Percentiles rank a stretch among this genome's conserved stretches.
Conservation (phyloP, 2,888 invertebrate species). For the Agrochola circellaris region DNA sequence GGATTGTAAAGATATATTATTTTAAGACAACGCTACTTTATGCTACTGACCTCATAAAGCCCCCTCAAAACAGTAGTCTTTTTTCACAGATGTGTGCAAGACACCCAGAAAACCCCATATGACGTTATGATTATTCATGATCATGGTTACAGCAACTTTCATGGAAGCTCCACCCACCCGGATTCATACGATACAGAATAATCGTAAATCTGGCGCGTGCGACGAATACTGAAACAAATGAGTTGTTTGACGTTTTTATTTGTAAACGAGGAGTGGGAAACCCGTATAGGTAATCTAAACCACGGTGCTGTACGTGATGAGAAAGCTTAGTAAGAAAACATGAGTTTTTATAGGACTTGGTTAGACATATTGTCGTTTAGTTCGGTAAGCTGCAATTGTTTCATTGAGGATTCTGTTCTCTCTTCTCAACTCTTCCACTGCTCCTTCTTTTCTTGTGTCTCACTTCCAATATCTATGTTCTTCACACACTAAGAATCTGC, state of each 20-base stretch:
- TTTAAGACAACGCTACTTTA: neutral
- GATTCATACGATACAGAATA: constrained; percentile 76
- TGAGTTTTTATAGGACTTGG: constrained; percentile 40
- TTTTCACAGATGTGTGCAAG: neutral
- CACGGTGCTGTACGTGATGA: constrained; percentile 84
- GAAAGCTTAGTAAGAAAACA: constrained; percentile 77
- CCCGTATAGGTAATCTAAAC: constrained; percentile 85
- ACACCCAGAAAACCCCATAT: constrained; percentile 26
- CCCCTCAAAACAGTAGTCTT: neutral
- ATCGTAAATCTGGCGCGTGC: constrained; percentile 85
- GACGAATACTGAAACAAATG: constrained; percentile 77
- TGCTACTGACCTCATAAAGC: neutral
- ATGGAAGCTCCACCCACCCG: constrained; percentile 68
- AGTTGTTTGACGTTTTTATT: constrained; percentile 69
- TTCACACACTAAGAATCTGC: too few relatives aligned
- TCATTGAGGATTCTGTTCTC: too few relatives aligned
- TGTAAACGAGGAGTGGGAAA: constrained; percentile 78
- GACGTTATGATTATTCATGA: constrained; percentile 50
- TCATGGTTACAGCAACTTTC: constrained; percentile 47
- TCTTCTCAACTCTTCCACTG: too few relatives aligned
- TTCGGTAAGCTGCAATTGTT: neutral
- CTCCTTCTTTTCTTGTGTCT: too few relatives aligned
- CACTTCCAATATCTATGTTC: too few relatives aligned
- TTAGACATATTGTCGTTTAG: constrained; percentile 9
- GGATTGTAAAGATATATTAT: neutral